Percentiles rank a stretch among this genome's conserved stretches.
Evolutionary conservation across 1,140 invertebrate genomes (phyloP).

Genomic region (Trigoniulus corallinus): DNA sequence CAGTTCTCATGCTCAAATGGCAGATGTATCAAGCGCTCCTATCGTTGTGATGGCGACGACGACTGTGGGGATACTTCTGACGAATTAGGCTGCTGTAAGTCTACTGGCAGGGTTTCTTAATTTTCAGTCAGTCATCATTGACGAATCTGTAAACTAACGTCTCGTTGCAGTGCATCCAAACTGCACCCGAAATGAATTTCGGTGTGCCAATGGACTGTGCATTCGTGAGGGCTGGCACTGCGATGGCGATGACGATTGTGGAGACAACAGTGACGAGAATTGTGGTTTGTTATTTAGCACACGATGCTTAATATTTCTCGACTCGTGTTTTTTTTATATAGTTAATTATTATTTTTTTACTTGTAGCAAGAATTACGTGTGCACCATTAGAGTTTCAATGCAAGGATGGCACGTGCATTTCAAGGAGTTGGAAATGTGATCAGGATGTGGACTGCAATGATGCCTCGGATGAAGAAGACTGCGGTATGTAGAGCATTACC

Average conservation of each 20-base stretch:
- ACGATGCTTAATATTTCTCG: background rate
- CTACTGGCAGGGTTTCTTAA: slow-evolving; percentile 5
- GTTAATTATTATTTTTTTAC: no score
- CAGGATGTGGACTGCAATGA: slow-evolving; percentile 36
- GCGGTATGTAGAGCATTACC: slow-evolving; percentile 14
- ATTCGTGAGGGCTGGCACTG: slow-evolving; percentile 14
- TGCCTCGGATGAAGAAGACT: slow-evolving; percentile 23
- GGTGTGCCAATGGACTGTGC: slow-evolving; percentile 21
- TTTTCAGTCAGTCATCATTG: slow-evolving; percentile 15
- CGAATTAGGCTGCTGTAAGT: slow-evolving; percentile 10
- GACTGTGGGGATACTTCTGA: slow-evolving; percentile 32
- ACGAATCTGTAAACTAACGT: background rate
- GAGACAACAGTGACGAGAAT: slow-evolving; percentile 18
- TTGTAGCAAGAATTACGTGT: slow-evolving; percentile 9
- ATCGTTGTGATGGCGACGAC: slow-evolving; percentile 41
- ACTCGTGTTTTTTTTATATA: slow-evolving; percentile 3
- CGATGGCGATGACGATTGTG: slow-evolving; percentile 18
- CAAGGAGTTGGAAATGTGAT: slow-evolving; percentile 42
- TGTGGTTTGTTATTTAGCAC: background rate
- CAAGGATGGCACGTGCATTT: slow-evolving; percentile 44
- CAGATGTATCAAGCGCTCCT: slow-evolving; percentile 38
- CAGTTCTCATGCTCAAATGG: slow-evolving; percentile 22
- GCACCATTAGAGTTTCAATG: slow-evolving; percentile 38
- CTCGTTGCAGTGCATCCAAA: slow-evolving; percentile 4
- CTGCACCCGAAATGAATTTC: slow-evolving; percentile 15